A percentile compares a stretch with the other conserved stretches of the same genome.
Conservation (phyloP, 1,140 invertebrate species). For the Delia radicum region DNA sequence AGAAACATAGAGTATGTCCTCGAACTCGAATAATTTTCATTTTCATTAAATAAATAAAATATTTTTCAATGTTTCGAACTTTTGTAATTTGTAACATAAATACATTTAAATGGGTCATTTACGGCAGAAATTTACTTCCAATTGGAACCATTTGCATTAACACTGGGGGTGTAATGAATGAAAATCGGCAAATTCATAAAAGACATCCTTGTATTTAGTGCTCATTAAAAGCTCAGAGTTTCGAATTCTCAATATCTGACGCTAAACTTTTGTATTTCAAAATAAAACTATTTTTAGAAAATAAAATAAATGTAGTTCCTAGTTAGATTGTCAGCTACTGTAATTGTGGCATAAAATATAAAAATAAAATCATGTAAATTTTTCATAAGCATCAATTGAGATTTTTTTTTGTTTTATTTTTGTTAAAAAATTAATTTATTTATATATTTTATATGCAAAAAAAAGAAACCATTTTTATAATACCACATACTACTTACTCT, state of each 20-base stretch:
- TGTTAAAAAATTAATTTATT: slow-evolving; percentile 7
- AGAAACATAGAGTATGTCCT: too few relatives aligned
- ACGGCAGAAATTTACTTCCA: too few relatives aligned
- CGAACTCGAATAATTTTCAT: too few relatives aligned
- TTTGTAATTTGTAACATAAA: too few relatives aligned
- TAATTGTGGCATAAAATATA: background rate
- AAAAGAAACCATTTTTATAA: slow-evolving; percentile 17
- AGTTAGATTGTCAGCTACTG: background rate
- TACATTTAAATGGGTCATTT: too few relatives aligned
- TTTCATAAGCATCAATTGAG: background rate
- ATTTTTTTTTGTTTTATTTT: background rate
- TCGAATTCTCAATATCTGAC: too few relatives aligned
- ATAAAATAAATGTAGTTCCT: background rate
- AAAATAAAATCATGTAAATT: background rate
- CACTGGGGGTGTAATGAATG: too few relatives aligned
- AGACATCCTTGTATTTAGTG: background rate
- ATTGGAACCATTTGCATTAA: too few relatives aligned
- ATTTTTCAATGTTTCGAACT: too few relatives aligned
- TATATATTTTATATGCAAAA: slow-evolving; percentile 5
- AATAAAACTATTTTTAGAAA: background rate
- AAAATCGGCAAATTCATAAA: background rate
- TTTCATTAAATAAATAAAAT: too few relatives aligned
- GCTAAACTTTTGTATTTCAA: too few relatives aligned
- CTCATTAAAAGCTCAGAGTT: too few relatives aligned
- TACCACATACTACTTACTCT: background rate